Evolutionary conservation across 2,113 vertebrate genomes (phyloP), one percentile per base, ranked within the genome.

Genomic region (Scatophagus argus): DNA sequence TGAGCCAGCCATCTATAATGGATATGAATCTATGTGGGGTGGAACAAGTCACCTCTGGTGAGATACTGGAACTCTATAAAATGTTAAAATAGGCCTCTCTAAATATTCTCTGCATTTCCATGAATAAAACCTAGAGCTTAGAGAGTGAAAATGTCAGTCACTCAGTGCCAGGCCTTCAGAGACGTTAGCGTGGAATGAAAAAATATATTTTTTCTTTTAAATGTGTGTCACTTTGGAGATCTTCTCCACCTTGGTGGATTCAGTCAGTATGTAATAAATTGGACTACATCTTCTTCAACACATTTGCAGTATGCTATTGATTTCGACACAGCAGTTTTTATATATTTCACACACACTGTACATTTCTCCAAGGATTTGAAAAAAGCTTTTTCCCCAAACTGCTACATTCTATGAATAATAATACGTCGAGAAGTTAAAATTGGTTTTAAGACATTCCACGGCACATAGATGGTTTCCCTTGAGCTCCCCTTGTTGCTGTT

Each of bases 1-100:
- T 84, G 71, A 76, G 62, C 61, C n/a, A 52, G 25, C 55, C 87
- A 92, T 92, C 74, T 84, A 92, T 93, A 86, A 93, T 91, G 81
- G 86, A 92, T 90, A 82, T 62, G n/a, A 52, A 88, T 65, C 74
- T 29, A 51, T 80, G 55, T 34, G 58, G 81, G 66, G 63, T 79
- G 78, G 64, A 88, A 86, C 86, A 81, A 74, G 85, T 89, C 77
- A 85, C 62, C 87, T 88, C 76, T 62, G 69, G 81, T 77, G 83
- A 86, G 82, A 78, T 73, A 66, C 73, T 77, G 76, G 78, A 81
- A 91, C 79, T 79, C 68, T 25, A 88, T 89, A 46, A 91, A 89
- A 89, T 86, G 85, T 89, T 89, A 82, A 91, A 89, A 82, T 63
- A 54, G 63, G 63, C 23, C 70, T 83, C 63, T 73, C 46, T 54